Evolutionary conservation across 2,797 vertebrate genomes (phyloP), one percentile per base, ranked within the genome.

Genomic region (Synanceia verrucosa): DNA sequence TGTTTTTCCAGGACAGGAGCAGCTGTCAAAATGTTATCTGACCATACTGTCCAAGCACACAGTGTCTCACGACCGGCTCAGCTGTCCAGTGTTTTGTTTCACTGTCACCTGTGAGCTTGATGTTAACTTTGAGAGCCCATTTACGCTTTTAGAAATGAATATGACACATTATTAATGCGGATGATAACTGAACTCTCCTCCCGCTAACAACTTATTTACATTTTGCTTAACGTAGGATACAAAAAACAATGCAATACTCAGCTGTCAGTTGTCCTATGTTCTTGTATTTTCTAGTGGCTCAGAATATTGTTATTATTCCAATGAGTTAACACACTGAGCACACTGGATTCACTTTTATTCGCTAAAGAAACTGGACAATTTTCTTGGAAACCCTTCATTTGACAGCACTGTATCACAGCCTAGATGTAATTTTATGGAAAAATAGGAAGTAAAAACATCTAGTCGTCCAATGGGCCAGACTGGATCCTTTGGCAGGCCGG

Each of bases 1-100:
- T 87, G 74, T 70, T 87, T 76, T 79, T 67, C 74, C 75, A 83
- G 71, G 83, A 78, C 70, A 50, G 81, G 69, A 83, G 77, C 92
- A 93, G 91, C 91, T 94, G 93, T 91, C 88, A 82, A 92, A 93
- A 93, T 91, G 90, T 93, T 94, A 79, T 93, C 73, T 78, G 74
- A 80, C 69, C 51, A 66, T 83, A 86, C 55, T 78, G 74, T 82
- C 64, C 66, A 21, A 84, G 73, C 82, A 66, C 77, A 82, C 50
- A 2, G 18, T 71, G 76, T 86, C 89, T 85, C 74, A 67, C 74
- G 76, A 84, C 70, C 47, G 50, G 36, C 67, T 88, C 90, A 90
- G 88, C 90, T 92, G 88, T 80, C 65, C 70, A 23, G 26, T 60
- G 69, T 87, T 86, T 76, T 75, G 60, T 56, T 86, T 63, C 53